These are phyloP conservation scores for Kryphioiulus occultus DNA, from an alignment of 2,888 invertebrate species.

Conservation along the genomic window DNA sequence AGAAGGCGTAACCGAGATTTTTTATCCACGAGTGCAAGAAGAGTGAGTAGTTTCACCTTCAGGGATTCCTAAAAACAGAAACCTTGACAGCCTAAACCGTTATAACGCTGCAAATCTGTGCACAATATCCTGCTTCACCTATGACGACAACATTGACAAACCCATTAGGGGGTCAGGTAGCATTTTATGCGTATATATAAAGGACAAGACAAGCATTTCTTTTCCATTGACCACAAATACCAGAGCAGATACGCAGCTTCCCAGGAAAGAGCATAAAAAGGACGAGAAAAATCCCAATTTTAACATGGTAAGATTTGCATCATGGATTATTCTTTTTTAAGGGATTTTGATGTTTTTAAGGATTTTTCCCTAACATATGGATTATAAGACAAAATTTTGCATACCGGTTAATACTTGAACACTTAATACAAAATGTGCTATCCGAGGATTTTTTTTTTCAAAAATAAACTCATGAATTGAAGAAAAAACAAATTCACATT, in stretches of 20 bases:
- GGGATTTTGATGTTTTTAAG: too few relatives aligned
- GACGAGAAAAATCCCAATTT: not conserved
- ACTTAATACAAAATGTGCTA: too few relatives aligned
- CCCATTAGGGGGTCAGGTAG: constrained; percentile 40
- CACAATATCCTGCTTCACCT: constrained; percentile 43
- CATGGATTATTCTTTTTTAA: too few relatives aligned
- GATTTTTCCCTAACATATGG: too few relatives aligned
- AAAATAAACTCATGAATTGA: too few relatives aligned
- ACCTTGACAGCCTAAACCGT: constrained; percentile 43
- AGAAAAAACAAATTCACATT: too few relatives aligned
- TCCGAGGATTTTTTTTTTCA: too few relatives aligned
- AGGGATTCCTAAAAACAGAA: constrained; percentile 17
- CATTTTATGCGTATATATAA: constrained; percentile 33
- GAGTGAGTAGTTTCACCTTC: constrained; percentile 43
- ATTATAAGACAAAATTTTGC: too few relatives aligned
- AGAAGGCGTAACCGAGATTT: constrained; percentile 31
- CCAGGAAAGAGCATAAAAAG: not conserved
- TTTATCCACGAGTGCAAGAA: not conserved
- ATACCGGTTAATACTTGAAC: too few relatives aligned
- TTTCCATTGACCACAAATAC: not conserved
- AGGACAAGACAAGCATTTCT: not conserved
- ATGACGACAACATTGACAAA: constrained; percentile 44
- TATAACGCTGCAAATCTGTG: not conserved
- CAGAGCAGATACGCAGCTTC: not conserved
- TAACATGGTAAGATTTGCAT: not conserved